phyloP scores from a whole-genome alignment of 2,888 invertebrate genomes.

The Eristalinus aeneus region DNA sequence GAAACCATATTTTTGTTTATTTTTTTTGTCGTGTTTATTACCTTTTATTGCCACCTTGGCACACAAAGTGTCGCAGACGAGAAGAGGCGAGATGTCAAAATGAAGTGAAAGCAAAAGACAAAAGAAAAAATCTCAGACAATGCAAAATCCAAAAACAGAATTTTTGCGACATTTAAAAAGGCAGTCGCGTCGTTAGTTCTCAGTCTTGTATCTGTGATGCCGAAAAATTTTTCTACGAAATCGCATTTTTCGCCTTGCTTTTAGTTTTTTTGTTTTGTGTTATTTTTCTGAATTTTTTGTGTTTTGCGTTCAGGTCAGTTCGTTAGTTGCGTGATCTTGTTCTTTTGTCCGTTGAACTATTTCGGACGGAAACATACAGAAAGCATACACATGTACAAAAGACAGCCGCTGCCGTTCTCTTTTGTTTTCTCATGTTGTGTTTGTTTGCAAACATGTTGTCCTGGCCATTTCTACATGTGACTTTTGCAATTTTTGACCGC shows the following conservation, averaged over 20 bases:
- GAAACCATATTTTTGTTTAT: neutral
- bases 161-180: slow-evolving; percentile 63
- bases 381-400: neutral
- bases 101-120: neutral
- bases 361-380: slow-evolving; percentile 16
- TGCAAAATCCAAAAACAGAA: slow-evolving; percentile 46
- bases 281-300: slow-evolving; percentile 5
- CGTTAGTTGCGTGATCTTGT: slow-evolving; percentile 58
- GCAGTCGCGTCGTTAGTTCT: slow-evolving; percentile 23
- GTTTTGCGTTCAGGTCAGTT: slow-evolving; percentile 9
- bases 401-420: slow-evolving; percentile 30
- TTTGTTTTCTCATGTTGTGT: slow-evolving; percentile 56
- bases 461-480: slow-evolving; percentile 3
- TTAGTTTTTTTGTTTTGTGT: slow-evolving; percentile 16
- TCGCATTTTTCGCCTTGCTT: slow-evolving; percentile 34
- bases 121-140: slow-evolving; percentile 44
- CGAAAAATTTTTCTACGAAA: slow-evolving; percentile 66
- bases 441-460: slow-evolving; percentile 58
- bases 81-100: slow-evolving; percentile 57
- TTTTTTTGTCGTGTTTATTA: slow-evolving; percentile 47
- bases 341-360: slow-evolving; percentile 67
- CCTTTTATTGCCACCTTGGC: slow-evolving; percentile 55
- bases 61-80: slow-evolving; percentile 16
- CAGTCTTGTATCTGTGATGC: slow-evolving; percentile 34
- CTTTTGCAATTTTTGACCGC: slow-evolving; percentile 50